Evolutionary conservation across 2,113 vertebrate genomes (phyloP).

Genomic region (Hemiscyllium ocellatum): DNA sequence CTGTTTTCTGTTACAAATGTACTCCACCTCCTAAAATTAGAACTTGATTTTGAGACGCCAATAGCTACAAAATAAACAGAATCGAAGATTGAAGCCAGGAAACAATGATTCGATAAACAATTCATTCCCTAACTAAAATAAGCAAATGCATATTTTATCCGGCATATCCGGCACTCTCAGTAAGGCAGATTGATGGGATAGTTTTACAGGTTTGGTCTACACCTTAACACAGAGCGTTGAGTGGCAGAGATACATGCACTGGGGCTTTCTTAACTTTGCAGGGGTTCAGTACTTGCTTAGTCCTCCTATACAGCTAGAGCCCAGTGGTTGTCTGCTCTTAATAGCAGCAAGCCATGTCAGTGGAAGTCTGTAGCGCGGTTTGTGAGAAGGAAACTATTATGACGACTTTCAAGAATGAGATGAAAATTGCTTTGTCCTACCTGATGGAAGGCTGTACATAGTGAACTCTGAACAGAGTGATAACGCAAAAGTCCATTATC

Average conservation of each 20-base stretch:
- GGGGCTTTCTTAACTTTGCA: not conserved
- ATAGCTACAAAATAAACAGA: not conserved
- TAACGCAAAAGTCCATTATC: not conserved
- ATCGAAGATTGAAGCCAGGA: not conserved
- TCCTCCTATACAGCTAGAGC: not conserved
- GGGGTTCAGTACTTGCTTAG: not conserved
- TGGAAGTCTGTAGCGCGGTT: not conserved
- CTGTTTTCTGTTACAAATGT: not conserved
- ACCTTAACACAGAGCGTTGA: too few species aligned
- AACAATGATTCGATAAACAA: not conserved
- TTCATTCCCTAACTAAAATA: not conserved
- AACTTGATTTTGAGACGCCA: not conserved
- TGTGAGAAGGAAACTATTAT: not conserved
- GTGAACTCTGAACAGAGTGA: not conserved
- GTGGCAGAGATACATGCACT: not conserved
- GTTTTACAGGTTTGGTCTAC: not conserved
- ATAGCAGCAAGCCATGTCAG: not conserved
- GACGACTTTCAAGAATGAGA: not conserved
- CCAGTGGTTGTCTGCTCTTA: not conserved
- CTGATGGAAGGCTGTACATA: not conserved
- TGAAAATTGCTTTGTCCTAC: not conserved
- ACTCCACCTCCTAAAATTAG: not conserved
- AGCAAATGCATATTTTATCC: not conserved
- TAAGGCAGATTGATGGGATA: not conserved
- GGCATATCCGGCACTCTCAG: not conserved